Evolutionary conservation across 2,113 vertebrate genomes (phyloP).

Genomic region (Trichomycterus rosablanca): DNA sequence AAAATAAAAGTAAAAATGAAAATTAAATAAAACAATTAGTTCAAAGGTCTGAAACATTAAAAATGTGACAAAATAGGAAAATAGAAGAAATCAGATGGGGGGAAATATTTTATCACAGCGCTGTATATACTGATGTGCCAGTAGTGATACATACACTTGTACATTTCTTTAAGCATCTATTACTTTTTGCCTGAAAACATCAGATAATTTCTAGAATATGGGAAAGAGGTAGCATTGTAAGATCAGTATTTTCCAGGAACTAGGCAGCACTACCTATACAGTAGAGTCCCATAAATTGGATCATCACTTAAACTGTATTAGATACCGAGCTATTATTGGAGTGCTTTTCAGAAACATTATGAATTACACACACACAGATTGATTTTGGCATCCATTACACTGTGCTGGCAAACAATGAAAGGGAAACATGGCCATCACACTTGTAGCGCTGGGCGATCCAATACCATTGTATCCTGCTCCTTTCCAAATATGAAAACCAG

Average conservation of each 20-base stretch:
- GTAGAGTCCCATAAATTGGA: slow-evolving; percentile 17
- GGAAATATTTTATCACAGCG: neutral
- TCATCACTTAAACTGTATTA: slow-evolving; percentile 22
- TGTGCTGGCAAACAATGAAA: slow-evolving; percentile 36
- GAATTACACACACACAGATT: slow-evolving; percentile 42
- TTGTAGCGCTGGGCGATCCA: slow-evolving; percentile 34
- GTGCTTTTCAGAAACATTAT: slow-evolving; percentile 30
- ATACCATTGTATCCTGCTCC: slow-evolving; percentile 10
- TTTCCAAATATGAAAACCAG: slow-evolving; percentile 27
- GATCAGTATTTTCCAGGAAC: slow-evolving; percentile 17
- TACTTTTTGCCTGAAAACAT: neutral
- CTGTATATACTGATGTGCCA: neutral
- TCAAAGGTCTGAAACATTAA: slow-evolving; percentile 14
- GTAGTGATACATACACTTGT: neutral
- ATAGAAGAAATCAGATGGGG: no score
- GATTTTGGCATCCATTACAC: slow-evolving; percentile 37
- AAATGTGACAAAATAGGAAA: no score
- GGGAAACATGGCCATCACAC: slow-evolving; percentile 28
- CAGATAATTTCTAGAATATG: neutral
- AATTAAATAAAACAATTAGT: neutral
- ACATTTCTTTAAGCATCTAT: neutral
- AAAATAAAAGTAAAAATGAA: no score
- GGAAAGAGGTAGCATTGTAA: slow-evolving; percentile 8
- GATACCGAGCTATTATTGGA: slow-evolving; percentile 33
- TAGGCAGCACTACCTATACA: slow-evolving; percentile 7